These are phyloP conservation scores for Chrysolina haemoptera DNA, from an alignment of 2,888 invertebrate species.

Conservation along the genomic window DNA sequence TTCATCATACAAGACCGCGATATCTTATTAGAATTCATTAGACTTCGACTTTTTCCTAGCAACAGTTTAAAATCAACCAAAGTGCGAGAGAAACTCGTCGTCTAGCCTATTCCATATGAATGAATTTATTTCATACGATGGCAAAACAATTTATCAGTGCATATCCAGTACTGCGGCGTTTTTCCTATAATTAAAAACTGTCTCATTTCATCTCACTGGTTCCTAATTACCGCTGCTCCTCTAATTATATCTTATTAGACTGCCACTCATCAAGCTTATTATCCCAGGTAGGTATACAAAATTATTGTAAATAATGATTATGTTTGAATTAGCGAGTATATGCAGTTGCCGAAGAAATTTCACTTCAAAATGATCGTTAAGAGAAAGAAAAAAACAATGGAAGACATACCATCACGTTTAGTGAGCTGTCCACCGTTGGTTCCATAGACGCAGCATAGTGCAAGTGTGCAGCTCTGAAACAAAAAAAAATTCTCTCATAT, in stretches of 20 bases:
- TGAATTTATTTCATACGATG: not conserved
- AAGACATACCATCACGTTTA: slow-evolving; percentile 61
- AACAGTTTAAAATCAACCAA: too few relatives aligned
- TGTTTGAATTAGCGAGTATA: slow-evolving; percentile 2
- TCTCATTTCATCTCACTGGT: slow-evolving; percentile 30
- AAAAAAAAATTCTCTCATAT: slow-evolving; percentile 9
- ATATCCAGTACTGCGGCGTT: slow-evolving; percentile 1
- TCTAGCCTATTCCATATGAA: not conserved
- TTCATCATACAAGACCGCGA: too few relatives aligned
- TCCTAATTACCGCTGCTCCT: slow-evolving; percentile 27
- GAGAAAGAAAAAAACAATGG: slow-evolving; percentile 32
- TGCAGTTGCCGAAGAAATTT: slow-evolving; percentile 29
- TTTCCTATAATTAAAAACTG: slow-evolving; percentile 19
- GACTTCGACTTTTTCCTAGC: too few relatives aligned
- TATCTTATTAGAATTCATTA: too few relatives aligned
- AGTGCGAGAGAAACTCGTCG: not conserved
- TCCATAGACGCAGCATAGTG: slow-evolving; percentile 57
- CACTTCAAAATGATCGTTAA: slow-evolving; percentile 13
- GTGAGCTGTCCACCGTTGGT: slow-evolving; percentile 53
- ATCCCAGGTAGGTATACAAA: slow-evolving; percentile 1
- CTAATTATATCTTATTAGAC: slow-evolving; percentile 27
- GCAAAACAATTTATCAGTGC: slow-evolving; percentile 32
- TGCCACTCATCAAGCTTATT: too few relatives aligned
- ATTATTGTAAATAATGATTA: slow-evolving; percentile 27
- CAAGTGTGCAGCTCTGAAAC: slow-evolving; percentile 59